Evolutionary conservation across 2,113 vertebrate genomes (phyloP).

Genomic region (Calonectris borealis): DNA sequence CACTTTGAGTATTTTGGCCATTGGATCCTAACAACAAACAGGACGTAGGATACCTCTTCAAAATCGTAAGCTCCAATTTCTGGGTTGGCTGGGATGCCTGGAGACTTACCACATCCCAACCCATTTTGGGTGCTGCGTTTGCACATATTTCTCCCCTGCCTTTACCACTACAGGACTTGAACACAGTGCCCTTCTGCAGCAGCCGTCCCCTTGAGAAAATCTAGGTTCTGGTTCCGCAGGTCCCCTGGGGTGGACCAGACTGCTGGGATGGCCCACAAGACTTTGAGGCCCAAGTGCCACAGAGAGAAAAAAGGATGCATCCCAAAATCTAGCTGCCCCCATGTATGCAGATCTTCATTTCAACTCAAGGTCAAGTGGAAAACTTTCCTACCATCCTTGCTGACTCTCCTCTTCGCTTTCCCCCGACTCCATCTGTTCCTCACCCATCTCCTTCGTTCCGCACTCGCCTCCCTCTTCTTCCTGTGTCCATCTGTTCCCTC

Average conservation of each 20-base stretch:
- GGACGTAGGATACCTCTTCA: neutral
- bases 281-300: rapidly evolving
- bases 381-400: constrained; percentile 46
- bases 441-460: constrained; percentile 50
- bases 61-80: neutral
- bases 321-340: neutral
- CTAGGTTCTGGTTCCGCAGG: neutral
- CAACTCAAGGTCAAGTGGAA: constrained; percentile 58
- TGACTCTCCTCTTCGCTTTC: constrained; percentile 55
- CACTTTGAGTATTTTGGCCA: neutral
- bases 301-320: neutral
- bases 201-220: neutral
- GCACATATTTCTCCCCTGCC: neutral
- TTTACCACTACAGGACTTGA: neutral
- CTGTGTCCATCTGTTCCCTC: constrained; percentile 69
- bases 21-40: neutral
- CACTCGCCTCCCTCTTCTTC: constrained; percentile 63
- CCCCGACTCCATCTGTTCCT: constrained; percentile 53
- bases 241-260: neutral
- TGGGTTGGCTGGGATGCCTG: neutral
- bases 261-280: neutral
- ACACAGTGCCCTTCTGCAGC: neutral
- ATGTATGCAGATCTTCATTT: neutral
- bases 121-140: neutral
- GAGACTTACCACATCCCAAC: neutral